Percentiles rank a stretch among this genome's conserved stretches.
Conservation (phyloP, 2,113 vertebrate species). For the Pleuronectes platessa region DNA sequence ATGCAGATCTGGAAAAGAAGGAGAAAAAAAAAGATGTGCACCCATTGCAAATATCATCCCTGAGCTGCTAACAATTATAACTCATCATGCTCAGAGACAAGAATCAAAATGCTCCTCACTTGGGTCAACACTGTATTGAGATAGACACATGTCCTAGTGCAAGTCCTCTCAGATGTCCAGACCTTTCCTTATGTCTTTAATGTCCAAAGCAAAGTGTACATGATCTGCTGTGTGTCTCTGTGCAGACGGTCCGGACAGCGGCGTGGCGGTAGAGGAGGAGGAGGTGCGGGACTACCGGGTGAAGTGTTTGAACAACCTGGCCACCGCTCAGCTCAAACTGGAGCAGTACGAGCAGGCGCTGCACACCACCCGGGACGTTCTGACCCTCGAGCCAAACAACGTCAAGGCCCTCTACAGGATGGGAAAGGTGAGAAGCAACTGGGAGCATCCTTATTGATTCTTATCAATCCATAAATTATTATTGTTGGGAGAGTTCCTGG, state of each 20-base stretch:
- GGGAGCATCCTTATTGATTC: constrained; percentile 11
- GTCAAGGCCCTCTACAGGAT: constrained; percentile 85
- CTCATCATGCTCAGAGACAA: too few species aligned
- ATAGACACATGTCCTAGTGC: too few species aligned
- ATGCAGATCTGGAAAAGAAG: too few species aligned
- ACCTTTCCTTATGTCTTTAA: not conserved
- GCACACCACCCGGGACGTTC: constrained; percentile 80
- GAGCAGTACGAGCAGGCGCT: constrained; percentile 81
- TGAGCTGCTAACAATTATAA: too few species aligned
- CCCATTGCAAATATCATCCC: too few species aligned
- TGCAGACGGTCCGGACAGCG: constrained; percentile 59
- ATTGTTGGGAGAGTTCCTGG: constrained; percentile 3
- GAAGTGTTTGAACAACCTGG: constrained; percentile 91
- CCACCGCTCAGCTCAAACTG: constrained; percentile 84
- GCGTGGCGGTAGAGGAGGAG: constrained; percentile 70
- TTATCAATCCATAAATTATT: constrained; percentile 4
- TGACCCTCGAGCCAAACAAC: constrained; percentile 83
- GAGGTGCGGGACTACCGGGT: constrained; percentile 84
- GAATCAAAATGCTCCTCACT: too few species aligned
- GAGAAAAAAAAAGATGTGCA: too few species aligned
- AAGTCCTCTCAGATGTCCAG: too few species aligned
- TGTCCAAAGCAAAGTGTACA: constrained; percentile 1
- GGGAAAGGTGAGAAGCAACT: constrained; percentile 81
- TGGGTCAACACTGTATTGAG: not conserved
- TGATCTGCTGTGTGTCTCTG: constrained; percentile 29